Evolutionary conservation across 2,113 vertebrate species (phyloP), one percentile per base, ranked within the genome.

Genomic region (Chaetorhynchus papuensis): DNA sequence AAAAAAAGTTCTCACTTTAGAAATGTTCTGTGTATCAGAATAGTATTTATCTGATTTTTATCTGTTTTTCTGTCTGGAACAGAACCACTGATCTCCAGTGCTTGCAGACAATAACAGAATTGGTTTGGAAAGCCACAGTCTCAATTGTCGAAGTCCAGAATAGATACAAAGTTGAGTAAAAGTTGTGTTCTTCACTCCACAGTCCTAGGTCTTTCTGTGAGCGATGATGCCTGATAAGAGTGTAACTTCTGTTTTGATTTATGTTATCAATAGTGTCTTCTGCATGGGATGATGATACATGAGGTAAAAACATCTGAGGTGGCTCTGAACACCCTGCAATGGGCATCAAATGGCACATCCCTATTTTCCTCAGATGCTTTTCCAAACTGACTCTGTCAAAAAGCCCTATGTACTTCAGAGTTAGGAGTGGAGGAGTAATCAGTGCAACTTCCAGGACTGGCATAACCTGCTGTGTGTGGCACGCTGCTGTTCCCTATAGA

Each of bases 231-330:
- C 31, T 78, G 13, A 11, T 66, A 54, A 42, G 18, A 70, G 30
- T 13, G n/a, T 61, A 57, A 70, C 33, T 87, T 87, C 12, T 70
- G 13, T 31, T 93, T 39, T 45, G 13, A 52, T 75, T 87, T 63
- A 42, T 0, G 0, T 77, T 76, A 33, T 37, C 26, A 56, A 9
- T 45, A 33, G 26, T 31, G 3, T 72, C 26, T 80, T 80, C 37
- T 59, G 11, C 24, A 13, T 39, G 30, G 35, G 24, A 31, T n/a
- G 39, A 9, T 33, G 26, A 39, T 15, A 27, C 1, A 0, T 1
- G 7, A 56, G 37, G 15, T 15, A 64, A 49, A 86, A 89, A 65
- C 5, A 4, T 27, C 45, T 31, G 30, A 64, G 3, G 20, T 93
- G 33, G 30, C 65, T 89, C 68, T 69, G 63, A 68, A 33, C 16